Evolutionary conservation across 2,797 vertebrate genomes (phyloP).

Genomic region (Rhinatrema bivittatum): DNA sequence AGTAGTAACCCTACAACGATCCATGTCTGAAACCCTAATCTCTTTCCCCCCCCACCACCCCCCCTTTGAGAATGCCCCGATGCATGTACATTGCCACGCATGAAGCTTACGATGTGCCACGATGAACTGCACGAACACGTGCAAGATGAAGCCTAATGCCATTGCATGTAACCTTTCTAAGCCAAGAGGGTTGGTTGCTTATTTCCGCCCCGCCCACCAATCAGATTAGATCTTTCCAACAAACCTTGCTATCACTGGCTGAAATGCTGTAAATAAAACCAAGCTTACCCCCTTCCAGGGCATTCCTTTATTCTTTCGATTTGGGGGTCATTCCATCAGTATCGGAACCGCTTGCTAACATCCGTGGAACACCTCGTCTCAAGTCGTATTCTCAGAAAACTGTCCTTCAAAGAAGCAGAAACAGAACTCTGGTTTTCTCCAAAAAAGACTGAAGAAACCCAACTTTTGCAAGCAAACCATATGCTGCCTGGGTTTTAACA

Average conservation of each 20-base stretch:
- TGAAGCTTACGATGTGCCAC: slow-evolving; percentile 41
- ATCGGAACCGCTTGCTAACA: slow-evolving; percentile 24
- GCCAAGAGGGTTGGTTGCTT: too few species aligned
- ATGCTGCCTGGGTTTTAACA: too few species aligned
- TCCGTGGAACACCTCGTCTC: slow-evolving; percentile 10
- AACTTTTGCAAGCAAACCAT: too few species aligned
- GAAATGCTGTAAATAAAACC: slow-evolving; percentile 39
- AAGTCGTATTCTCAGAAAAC: too few species aligned
- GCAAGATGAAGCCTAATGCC: neutral
- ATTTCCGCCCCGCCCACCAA: too few species aligned
- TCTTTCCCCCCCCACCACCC: too few species aligned
- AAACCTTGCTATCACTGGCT: slow-evolving; percentile 2
- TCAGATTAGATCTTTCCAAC: slow-evolving; percentile 9
- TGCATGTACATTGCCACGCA: slow-evolving; percentile 28
- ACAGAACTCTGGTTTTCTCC: too few species aligned
- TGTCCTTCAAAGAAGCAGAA: too few species aligned
- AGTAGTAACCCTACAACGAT: slow-evolving; percentile 30
- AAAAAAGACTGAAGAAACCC: too few species aligned
- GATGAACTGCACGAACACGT: slow-evolving; percentile 32
- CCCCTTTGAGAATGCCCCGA: slow-evolving; percentile 21
- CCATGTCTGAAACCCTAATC: slow-evolving; percentile 29
- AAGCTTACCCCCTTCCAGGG: slow-evolving; percentile 15
- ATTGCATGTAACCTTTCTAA: slow-evolving; percentile 8
- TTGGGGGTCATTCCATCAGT: slow-evolving; percentile 32
- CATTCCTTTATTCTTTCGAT: slow-evolving; percentile 34